Evolutionary conservation across 2,888 invertebrate species (phyloP), one percentile per base, ranked within the genome.

Genomic region (Cephus rjabovi): DNA sequence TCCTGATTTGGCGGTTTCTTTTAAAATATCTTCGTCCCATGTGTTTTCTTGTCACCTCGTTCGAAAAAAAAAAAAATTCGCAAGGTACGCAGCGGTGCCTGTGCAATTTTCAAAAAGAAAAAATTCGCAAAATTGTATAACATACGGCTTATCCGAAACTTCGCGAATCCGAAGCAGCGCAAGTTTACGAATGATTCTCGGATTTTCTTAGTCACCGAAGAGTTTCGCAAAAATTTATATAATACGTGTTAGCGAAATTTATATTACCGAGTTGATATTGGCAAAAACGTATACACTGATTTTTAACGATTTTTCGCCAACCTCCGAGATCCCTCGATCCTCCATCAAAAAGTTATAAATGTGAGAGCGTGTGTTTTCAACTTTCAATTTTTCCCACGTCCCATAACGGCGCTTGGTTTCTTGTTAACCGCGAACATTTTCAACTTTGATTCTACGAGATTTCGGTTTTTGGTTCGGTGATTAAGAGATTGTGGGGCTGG

Each of bases 391-490:
- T 23, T 56, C 56, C 23, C 56, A 40, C 15, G 15, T 15, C 40
- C 40, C 15, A 2, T 56, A 23, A 23, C 56, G 6, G 56, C 23
- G 23, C 23, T 40, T 6, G 23, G 9, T 15, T 79, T 73, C 69
- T 79, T 79, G 79, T 84, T 82, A 80, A 75, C 75, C 76, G 79
- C 75, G 74, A 33, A 71, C 77, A 73, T 78, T 83, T 74, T 77
- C 56, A 70, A 70, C 80, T 75, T 79, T 82, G 75, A 9, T 71
- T 77, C 75, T 73, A 33, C 81, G 77, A 79, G 81, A 80, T 83
- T 83, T 84, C 80, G 80, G 80, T 82, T 82, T 85, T 83, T 85
- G 82, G 82, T 84, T 69, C 69, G 69, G 68, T 79, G 80, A 86
- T 83, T 83, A 85, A 83, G 80, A 74, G 37, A 75, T 68, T 76